Evolutionary conservation across 1,140 invertebrate species (phyloP).

Genomic region (Batillaria attramentaria): DNA sequence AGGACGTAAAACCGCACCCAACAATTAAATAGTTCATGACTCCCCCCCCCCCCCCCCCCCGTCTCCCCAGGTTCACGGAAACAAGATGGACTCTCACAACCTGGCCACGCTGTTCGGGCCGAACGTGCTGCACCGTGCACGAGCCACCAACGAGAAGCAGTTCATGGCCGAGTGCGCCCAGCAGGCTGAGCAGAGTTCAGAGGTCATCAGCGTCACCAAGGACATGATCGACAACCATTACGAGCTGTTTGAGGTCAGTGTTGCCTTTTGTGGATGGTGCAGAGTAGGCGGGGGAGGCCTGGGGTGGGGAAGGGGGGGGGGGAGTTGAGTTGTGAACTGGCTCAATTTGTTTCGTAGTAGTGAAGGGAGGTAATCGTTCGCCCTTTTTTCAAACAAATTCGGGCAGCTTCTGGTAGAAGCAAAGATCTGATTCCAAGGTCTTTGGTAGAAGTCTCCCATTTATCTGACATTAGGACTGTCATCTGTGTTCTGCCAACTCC

Average conservation of each 20-base stretch:
- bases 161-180: slow-evolving; percentile 74
- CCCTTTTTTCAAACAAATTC: too few species aligned
- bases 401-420: too few species aligned
- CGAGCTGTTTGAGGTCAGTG: slow-evolving; percentile 79
- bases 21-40: too few species aligned
- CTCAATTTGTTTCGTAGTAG: too few species aligned
- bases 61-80: slow-evolving; percentile 78
- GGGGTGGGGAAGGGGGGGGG: background rate
- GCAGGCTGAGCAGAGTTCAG: slow-evolving; percentile 84
- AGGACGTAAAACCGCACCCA: too few species aligned
- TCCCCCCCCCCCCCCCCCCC: too few species aligned
- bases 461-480: too few species aligned
- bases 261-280: background rate
- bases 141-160: slow-evolving; percentile 75
- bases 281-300: background rate
- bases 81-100: slow-evolving; percentile 95
- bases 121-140: slow-evolving; percentile 87
- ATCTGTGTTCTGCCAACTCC: too few species aligned
- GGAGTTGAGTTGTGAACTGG: too few species aligned
- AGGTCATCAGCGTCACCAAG: slow-evolving; percentile 90
- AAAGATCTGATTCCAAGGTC: too few species aligned
- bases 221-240: slow-evolving; percentile 85
- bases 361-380: too few species aligned
- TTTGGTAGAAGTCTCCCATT: too few species aligned
- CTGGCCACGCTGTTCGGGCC: slow-evolving; percentile 94